A percentile compares a stretch with the other conserved stretches of the same genome.
phyloP scores from a whole-genome alignment of 2,797 vertebrate genomes.

The Somateria mollissima region DNA sequence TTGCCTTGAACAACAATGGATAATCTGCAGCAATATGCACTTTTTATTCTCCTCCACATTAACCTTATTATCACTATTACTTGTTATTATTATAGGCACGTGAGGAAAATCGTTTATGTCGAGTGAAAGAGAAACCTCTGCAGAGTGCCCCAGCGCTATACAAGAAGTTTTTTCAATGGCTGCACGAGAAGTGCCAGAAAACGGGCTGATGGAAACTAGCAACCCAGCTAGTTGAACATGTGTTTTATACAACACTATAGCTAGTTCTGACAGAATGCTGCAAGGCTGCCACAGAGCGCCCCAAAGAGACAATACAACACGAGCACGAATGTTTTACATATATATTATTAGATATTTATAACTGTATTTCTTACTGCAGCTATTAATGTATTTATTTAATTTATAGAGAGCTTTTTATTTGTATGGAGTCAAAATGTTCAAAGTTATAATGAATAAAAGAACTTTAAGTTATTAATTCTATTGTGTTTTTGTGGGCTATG shows the following conservation, averaged over 20 bases:
- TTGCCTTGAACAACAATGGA: rapidly evolving
- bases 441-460: background rate
- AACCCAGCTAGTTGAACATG: background rate
- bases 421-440: background rate
- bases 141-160: rapidly evolving
- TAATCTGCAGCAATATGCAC: background rate
- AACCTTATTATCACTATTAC: background rate
- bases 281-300: background rate
- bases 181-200: background rate
- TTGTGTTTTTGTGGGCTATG: background rate
- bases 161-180: rapidly evolving
- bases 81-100: background rate
- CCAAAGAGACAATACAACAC: rapidly evolving
- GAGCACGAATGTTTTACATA: rapidly evolving
- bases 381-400: constrained; percentile 50
- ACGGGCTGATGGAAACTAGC: background rate
- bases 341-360: constrained; percentile 12
- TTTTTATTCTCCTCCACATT: background rate
- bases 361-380: background rate
- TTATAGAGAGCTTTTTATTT: constrained; percentile 44
- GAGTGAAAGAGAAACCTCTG: rapidly evolving
- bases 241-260: constrained; percentile 12
- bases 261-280: background rate
- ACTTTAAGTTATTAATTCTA: background rate
- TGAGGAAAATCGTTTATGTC: rapidly evolving